Percentiles rank a stretch among this genome's conserved stretches.
These are phyloP conservation scores for Mimas tiliae DNA, from an alignment of 2,888 invertebrate species.

Conservation along the genomic window DNA sequence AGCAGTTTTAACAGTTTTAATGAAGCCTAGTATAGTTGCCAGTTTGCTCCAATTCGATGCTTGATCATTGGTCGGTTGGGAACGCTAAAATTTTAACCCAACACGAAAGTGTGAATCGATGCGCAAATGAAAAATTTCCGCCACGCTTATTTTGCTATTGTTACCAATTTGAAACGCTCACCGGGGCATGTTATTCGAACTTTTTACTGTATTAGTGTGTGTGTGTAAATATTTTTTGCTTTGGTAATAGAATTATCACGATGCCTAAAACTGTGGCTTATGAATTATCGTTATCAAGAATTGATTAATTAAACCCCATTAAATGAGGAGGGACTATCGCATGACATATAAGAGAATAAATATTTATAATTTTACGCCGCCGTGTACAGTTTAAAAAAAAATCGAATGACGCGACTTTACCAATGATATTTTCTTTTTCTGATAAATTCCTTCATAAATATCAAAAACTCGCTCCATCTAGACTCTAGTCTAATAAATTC, in stretches of 20 bases:
- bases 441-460: too few relatives aligned
- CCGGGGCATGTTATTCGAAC: constrained; percentile 48
- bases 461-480: too few relatives aligned
- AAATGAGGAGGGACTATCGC: too few relatives aligned
- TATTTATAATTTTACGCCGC: too few relatives aligned
- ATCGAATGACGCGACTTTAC: too few relatives aligned
- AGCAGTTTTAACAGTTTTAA: constrained; percentile 14
- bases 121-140: constrained; percentile 79
- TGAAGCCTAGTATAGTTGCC: constrained; percentile 7
- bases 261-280: neutral
- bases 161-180: constrained; percentile 68
- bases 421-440: too few relatives aligned
- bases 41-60: constrained; percentile 43
- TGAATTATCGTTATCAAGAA: neutral
- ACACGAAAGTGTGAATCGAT: constrained; percentile 74
- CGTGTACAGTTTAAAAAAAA: too few relatives aligned
- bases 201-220: constrained; percentile 31
- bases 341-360: too few relatives aligned
- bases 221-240: constrained; percentile 15
- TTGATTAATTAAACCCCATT: neutral
- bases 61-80: constrained; percentile 48
- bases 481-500: too few relatives aligned
- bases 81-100: constrained; percentile 67
- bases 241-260: constrained; percentile 22
- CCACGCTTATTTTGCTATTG: constrained; percentile 73